Evolutionary conservation across 2,113 vertebrate genomes (phyloP).

Genomic region (Gallinago paraguaiae): DNA sequence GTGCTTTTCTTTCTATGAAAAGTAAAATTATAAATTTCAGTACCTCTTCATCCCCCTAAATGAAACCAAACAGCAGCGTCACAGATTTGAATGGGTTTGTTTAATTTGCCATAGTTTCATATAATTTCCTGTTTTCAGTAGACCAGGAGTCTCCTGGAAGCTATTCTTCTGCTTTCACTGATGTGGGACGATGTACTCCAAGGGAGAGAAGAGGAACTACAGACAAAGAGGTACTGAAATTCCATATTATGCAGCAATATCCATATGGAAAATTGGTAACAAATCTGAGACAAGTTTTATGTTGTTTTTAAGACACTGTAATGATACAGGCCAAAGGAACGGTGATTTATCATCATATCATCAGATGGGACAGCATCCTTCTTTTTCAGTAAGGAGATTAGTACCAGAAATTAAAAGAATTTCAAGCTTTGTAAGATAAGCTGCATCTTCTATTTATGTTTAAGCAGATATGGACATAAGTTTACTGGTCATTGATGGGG

Average conservation of each 20-base stretch:
- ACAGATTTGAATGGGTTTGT: not conserved
- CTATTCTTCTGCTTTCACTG: conserved; percentile 83
- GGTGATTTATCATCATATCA: not conserved
- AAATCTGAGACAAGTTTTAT: not conserved
- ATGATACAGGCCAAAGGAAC: not conserved
- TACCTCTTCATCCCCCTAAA: not conserved
- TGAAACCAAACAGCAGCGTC: not conserved
- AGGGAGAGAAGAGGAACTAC: conserved; percentile 86
- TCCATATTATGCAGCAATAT: not conserved
- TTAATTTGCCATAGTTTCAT: not conserved
- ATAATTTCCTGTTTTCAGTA: conserved; percentile 73
- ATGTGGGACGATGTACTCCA: conserved; percentile 80
- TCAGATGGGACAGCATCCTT: not conserved
- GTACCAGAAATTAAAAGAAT: not conserved
- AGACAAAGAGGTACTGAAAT: conserved; percentile 89
- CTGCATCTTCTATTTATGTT: not conserved
- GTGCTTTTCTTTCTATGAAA: not conserved
- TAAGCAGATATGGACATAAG: not conserved
- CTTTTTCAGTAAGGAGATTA: not conserved
- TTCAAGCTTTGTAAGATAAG: not conserved
- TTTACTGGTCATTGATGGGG: not conserved
- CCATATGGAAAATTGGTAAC: not conserved
- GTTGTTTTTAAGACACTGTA: not conserved
- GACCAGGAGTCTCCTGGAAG: conserved; percentile 88
- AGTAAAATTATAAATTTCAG: not conserved